phyloP scores from a whole-genome alignment of 2,113 vertebrate species.

The Pangasianodon hypophthalmus region DNA sequence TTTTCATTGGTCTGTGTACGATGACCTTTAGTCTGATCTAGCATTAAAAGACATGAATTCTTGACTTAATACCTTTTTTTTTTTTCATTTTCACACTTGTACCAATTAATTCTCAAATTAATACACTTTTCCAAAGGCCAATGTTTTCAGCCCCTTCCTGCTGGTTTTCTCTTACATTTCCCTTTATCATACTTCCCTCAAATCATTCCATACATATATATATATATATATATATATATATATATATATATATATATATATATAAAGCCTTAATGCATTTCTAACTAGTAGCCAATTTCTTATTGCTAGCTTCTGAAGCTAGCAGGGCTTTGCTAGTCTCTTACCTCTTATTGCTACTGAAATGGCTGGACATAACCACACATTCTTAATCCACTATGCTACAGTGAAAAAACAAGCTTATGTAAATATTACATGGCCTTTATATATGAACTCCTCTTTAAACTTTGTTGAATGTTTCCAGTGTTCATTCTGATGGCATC shows the following conservation, averaged over 20 bases:
- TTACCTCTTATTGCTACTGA: constrained; percentile 31
- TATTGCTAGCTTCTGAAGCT: constrained; percentile 9
- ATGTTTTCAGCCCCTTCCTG: constrained; percentile 12
- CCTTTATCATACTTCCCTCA: not conserved
- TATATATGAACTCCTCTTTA: not conserved
- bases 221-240: too few species aligned
- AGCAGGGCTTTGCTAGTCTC: not conserved
- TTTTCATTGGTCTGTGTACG: not conserved
- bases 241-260: too few species aligned
- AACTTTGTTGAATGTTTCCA: constrained; percentile 26
- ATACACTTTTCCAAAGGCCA: constrained; percentile 17
- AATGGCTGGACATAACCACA: constrained; percentile 24
- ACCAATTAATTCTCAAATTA: constrained; percentile 44
- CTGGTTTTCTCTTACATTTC: not conserved
- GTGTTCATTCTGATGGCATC: not conserved
- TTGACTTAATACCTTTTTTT: not conserved
- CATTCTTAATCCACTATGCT: not conserved
- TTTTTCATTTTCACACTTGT: not conserved
- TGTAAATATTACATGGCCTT: constrained; percentile 3
- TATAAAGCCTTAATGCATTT: constrained; percentile 40
- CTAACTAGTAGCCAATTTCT: constrained; percentile 46
- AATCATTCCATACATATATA: too few species aligned
- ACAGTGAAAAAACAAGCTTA: constrained; percentile 2
- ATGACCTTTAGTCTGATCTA: constrained; percentile 1
- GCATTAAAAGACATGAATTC: constrained; percentile 7